Conservation (phyloP, 2,888 invertebrate species). For the Thera britannica region DNA sequence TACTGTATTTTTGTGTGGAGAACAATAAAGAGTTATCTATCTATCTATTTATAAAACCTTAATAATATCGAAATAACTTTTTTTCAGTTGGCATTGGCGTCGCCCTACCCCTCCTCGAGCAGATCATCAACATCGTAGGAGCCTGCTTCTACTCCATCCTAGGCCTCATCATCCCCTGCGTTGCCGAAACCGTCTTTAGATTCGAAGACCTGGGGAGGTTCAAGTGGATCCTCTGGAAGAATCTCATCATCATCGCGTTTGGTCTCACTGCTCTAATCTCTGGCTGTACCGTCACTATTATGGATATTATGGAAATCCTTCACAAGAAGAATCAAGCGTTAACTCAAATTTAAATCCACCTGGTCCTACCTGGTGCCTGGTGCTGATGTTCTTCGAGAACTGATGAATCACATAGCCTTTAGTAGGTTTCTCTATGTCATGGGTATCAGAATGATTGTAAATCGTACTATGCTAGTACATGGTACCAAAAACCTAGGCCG, state of each 20-base stretch:
- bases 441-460: not conserved
- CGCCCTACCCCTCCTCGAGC: slow-evolving; percentile 78
- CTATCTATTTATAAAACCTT: too few species aligned
- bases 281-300: slow-evolving; percentile 82
- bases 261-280: slow-evolving; percentile 87
- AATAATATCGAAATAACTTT: not conserved
- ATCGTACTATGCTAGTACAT: too few species aligned
- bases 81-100: slow-evolving; percentile 73
- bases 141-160: slow-evolving; percentile 87
- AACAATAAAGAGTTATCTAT: too few species aligned
- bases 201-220: slow-evolving; percentile 88
- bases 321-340: slow-evolving; percentile 34
- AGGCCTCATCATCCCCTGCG: slow-evolving; percentile 90
- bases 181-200: slow-evolving; percentile 89
- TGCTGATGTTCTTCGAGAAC: not conserved
- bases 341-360: not conserved
- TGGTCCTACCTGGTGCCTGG: not conserved
- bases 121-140: slow-evolving; percentile 79
- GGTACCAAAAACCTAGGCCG: too few species aligned
- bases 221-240: slow-evolving; percentile 89
- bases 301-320: slow-evolving; percentile 70
- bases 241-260: slow-evolving; percentile 84
- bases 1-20: too few species aligned
- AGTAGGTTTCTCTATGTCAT: not conserved
- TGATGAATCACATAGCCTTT: too few species aligned